phyloP scores from a whole-genome alignment of 64 coral and sea anemone genomes.

The Montipora sp. region DNA sequence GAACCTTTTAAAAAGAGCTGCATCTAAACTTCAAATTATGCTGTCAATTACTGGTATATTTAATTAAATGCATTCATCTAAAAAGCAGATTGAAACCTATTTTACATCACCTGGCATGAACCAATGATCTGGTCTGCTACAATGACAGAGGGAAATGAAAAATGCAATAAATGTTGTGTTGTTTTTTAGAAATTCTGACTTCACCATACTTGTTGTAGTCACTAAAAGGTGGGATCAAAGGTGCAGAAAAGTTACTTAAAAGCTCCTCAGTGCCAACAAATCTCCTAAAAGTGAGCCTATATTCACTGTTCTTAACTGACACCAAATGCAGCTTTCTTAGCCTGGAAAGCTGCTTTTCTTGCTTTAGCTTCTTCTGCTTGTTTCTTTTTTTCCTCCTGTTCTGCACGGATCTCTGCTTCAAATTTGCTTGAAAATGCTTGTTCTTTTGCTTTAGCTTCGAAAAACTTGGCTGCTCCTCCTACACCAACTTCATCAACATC shows the following conservation, averaged over 20 bases:
- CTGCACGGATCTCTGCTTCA: slow-evolving; percentile 93
- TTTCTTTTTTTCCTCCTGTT: slow-evolving; percentile 91
- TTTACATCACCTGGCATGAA: too few relatives aligned
- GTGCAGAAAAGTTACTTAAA: not conserved
- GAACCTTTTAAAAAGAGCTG: too few relatives aligned
- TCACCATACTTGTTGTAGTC: not conserved
- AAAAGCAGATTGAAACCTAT: too few relatives aligned
- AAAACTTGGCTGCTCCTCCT: slow-evolving; percentile 87
- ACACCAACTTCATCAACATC: slow-evolving; percentile 96
- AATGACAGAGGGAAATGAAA: too few relatives aligned
- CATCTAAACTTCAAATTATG: too few relatives aligned
- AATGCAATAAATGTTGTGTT: too few relatives aligned
- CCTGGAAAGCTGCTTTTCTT: slow-evolving; percentile 88
- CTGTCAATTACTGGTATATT: too few relatives aligned
- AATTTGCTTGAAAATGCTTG: slow-evolving; percentile 67
- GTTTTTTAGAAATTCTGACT: too few relatives aligned
- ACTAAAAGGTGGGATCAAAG: not conserved
- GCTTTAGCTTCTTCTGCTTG: slow-evolving; percentile 80
- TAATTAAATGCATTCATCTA: too few relatives aligned
- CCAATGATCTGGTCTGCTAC: too few relatives aligned
- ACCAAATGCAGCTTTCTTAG: slow-evolving; percentile 93
- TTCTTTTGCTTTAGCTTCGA: slow-evolving; percentile 96
- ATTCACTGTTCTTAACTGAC: not conserved
- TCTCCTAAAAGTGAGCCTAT: not conserved
- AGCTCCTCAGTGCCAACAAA: not conserved